A percentile compares a stretch with the other conserved stretches of the same genome.
Evolutionary conservation across 2,888 invertebrate genomes (phyloP).

Genomic region (Pheosia tremula): DNA sequence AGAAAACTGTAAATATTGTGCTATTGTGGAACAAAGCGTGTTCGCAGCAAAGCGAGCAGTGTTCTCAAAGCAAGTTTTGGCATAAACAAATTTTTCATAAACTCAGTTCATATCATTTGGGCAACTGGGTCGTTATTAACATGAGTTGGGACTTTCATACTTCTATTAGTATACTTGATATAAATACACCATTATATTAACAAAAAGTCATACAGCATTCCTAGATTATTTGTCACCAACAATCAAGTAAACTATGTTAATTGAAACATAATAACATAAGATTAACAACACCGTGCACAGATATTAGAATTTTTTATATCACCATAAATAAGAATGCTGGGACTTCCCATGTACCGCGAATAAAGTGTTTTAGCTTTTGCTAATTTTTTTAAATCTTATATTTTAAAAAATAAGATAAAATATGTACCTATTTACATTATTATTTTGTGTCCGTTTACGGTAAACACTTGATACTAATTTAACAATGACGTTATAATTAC

Average conservation of each 20-base stretch:
- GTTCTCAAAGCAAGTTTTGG: constrained; percentile 1
- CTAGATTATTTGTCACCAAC: not conserved
- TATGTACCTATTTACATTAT: too few species aligned
- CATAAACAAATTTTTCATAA: not conserved
- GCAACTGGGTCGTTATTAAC: not conserved
- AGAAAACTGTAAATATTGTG: constrained; percentile 7
- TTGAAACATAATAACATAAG: constrained; percentile 7
- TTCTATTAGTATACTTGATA: not conserved
- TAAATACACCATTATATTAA: not conserved
- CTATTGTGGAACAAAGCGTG: constrained; percentile 16
- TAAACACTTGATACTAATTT: not conserved
- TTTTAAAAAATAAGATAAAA: too few species aligned
- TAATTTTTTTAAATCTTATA: not conserved
- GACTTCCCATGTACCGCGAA: not conserved
- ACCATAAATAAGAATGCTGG: not conserved
- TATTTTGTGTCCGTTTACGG: too few species aligned
- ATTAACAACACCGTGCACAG: not conserved
- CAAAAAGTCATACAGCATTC: too few species aligned
- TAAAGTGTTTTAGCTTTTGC: not conserved
- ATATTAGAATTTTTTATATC: not conserved
- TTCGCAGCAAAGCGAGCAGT: constrained; percentile 9
- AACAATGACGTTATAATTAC: not conserved
- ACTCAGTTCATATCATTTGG: not conserved
- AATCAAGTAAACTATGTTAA: not conserved
- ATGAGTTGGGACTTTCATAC: not conserved